These are phyloP conservation scores for Pampus argenteus DNA, from an alignment of 2,797 vertebrate species.

Conservation along the genomic window DNA sequence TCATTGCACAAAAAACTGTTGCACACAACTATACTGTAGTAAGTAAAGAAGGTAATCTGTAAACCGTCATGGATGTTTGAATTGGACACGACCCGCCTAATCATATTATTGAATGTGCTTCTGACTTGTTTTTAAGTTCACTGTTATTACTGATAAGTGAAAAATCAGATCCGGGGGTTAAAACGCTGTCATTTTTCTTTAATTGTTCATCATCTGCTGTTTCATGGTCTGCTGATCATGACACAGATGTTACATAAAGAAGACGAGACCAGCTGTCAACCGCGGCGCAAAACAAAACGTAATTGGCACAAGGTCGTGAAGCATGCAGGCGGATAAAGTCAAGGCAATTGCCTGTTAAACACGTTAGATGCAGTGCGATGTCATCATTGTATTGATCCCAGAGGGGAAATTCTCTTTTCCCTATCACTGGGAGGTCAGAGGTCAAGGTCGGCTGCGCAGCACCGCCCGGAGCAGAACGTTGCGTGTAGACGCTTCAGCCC, in stretches of 20 bases:
- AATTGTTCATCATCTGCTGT: neutral
- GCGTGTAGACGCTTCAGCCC: slow-evolving; percentile 30
- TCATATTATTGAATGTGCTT: neutral
- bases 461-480: neutral
- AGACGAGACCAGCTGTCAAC: slow-evolving; percentile 34
- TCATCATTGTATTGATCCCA: slow-evolving; percentile 55
- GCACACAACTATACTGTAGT: too few relatives aligned
- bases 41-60: too few relatives aligned
- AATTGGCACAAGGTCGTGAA: slow-evolving; percentile 45
- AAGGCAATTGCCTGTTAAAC: slow-evolving; percentile 37
- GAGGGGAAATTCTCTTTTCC: slow-evolving; percentile 22
- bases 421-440: slow-evolving; percentile 37
- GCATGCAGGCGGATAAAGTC: slow-evolving; percentile 27
- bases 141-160: neutral
- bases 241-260: slow-evolving; percentile 23
- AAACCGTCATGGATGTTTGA: neutral
- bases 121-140: neutral
- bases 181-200: neutral
- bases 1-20: neutral
- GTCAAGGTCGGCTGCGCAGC: slow-evolving; percentile 27
- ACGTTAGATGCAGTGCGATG: slow-evolving; percentile 45
- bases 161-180: neutral
- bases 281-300: slow-evolving; percentile 28
- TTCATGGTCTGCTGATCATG: neutral
- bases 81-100: too few relatives aligned